These are phyloP conservation scores for Hydractinia symbiolongicarpus DNA, from an alignment of 30 jellyfish, hydroid and myxozoan genomes.

Conservation along the genomic window DNA sequence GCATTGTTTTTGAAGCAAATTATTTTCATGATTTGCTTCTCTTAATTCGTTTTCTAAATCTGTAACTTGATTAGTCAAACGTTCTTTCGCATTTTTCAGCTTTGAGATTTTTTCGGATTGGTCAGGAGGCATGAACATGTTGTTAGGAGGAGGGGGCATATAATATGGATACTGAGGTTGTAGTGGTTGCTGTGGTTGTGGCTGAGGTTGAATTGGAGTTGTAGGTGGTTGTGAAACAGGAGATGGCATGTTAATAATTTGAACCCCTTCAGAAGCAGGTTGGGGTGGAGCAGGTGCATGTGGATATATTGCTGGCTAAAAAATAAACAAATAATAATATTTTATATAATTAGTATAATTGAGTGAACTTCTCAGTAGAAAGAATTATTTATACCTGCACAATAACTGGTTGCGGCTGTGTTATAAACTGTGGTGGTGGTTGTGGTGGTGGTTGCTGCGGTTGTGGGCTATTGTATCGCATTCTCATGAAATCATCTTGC, in stretches of 20 bases:
- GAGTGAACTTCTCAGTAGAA: neutral
- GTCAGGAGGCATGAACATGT: constrained; percentile 36
- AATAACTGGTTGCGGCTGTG: constrained; percentile 32
- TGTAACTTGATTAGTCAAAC: constrained; percentile 38
- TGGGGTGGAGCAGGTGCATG: constrained; percentile 8
- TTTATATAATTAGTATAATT: neutral
- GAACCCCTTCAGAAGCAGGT: neutral
- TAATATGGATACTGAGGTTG: constrained; percentile 40
- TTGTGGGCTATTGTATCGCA: constrained; percentile 37
- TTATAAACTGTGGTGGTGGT: constrained; percentile 12
- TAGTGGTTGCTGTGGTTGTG: constrained; percentile 30
- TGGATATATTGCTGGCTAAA: constrained; percentile 1
- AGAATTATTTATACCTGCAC: neutral
- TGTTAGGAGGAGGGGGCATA: constrained; percentile 47
- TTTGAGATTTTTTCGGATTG: constrained; percentile 47
- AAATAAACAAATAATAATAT: neutral
- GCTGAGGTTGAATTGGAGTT: constrained; percentile 22
- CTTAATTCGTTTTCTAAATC: constrained; percentile 43
- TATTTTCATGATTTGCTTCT: constrained; percentile 52
- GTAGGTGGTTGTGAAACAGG: constrained; percentile 34
- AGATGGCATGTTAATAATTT: constrained; percentile 13
- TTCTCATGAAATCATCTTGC: constrained; percentile 73
- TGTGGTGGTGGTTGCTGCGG: constrained; percentile 34
- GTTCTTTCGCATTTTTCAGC: constrained; percentile 46
- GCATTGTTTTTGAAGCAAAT: constrained; percentile 41